Base-by-base conservation (phyloP, 2,888 invertebrate species). In the Lepidochrysops patricia region DNA sequence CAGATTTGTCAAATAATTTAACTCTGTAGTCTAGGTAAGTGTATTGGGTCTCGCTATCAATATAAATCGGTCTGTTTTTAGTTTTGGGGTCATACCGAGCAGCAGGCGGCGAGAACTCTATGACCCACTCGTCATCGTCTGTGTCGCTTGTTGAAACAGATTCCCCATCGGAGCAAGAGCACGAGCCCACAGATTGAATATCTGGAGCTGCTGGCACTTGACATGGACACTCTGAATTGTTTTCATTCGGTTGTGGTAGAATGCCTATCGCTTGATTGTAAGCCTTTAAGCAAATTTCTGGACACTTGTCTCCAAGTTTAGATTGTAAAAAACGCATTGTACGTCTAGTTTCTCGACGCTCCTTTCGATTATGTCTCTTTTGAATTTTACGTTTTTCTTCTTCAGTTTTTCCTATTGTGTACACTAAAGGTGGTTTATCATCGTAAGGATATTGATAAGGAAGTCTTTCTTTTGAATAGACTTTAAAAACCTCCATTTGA, bases 251-350 rank as follows among this genome's bases (percentile, higher is more conserved):
- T 37, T 84, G 67, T 19, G 89, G 86, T 27, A 82, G 70, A 32
- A 88, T 25, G 2, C 89, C 89, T 57, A 88, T 82, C 0, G 89
- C 83, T 75, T 88, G 88, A 67, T 88, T 84, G 63, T 88, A 89
- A 5, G 89, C 87, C 68, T 88, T 89, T 13, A 87, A 67, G 70
- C 89, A 89, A 64, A 89, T 89, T 66, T 89, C 89, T 69, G 87
- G 87, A 66, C 89, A 89, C 64, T 74, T 83, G 57, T 88, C 85
- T 63, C 82, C 76, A 64, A 89, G 89, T 7, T 84, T 82, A 9
- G 87, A 84, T 64, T 89, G 89, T 15, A 89, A 64, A 1, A 88
- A 64, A 49, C 80, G 72, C 66, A 79, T 78, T 68, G 87, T 89
- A 62, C 86, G 74, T 68, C 84, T 79, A 0, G 81, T 81, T 67